Evolutionary conservation across 2,113 vertebrate genomes (phyloP).

Genomic region (Chaenocephalus aceratus): DNA sequence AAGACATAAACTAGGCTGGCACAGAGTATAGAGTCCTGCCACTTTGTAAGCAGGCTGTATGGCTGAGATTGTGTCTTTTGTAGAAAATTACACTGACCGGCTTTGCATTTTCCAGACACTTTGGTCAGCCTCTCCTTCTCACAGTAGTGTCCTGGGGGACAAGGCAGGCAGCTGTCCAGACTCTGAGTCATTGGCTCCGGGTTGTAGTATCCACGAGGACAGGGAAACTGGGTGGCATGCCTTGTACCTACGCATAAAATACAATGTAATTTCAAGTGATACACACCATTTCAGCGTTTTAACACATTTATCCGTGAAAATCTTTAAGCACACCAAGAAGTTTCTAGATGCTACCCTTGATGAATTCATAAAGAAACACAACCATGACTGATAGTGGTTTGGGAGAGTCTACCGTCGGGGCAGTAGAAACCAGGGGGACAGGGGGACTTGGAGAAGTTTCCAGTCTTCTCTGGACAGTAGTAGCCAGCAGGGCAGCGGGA

Average conservation of each 20-base stretch:
- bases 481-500: conserved; percentile 89
- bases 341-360: neutral
- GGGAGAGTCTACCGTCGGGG: conserved; percentile 85
- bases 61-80: conserved; percentile 21
- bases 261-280: conserved; percentile 7
- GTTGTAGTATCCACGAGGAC: conserved; percentile 95
- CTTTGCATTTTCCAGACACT: conserved; percentile 90
- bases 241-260: conserved; percentile 84
- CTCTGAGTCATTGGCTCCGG: conserved; percentile 92
- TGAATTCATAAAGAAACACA: neutral
- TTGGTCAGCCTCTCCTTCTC: conserved; percentile 89
- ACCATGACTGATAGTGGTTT: neutral
- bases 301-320: neutral
- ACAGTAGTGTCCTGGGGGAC: conserved; percentile 92
- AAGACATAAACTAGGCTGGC: conserved; percentile 27
- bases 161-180: conserved; percentile 95
- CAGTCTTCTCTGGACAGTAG: conserved; percentile 90
- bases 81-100: conserved; percentile 83
- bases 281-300: neutral
- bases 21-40: conserved; percentile 43
- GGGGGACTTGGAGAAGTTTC: conserved; percentile 83
- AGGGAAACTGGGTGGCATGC: conserved; percentile 90
- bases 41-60: conserved; percentile 27
- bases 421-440: conserved; percentile 94
- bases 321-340: neutral